Conservation (phyloP, 2,888 invertebrate species). For the Argyresthia albistria region DNA sequence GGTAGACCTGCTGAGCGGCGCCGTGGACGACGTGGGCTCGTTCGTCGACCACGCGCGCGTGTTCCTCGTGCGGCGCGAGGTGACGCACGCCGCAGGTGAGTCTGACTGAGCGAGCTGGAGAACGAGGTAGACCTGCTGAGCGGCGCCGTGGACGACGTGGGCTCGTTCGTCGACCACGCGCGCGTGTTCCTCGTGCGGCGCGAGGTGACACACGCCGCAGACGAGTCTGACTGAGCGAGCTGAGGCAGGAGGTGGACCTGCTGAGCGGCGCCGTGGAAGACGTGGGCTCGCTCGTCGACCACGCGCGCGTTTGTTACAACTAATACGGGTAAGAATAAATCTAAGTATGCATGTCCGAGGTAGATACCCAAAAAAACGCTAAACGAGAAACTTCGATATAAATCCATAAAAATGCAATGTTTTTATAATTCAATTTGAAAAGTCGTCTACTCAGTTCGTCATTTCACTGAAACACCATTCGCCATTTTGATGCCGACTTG, state of each 20-base stretch:
- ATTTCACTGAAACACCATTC: no score
- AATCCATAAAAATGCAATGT: no score
- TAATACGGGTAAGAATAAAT: no score
- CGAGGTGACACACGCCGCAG: slow-evolving; percentile 75
- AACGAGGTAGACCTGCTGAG: slow-evolving; percentile 89
- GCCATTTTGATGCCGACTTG: no score
- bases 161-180: slow-evolving; percentile 82
- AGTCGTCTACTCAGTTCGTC: no score
- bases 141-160: slow-evolving; percentile 51
- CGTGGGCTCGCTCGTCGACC: slow-evolving; percentile 77
- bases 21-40: slow-evolving; percentile 63
- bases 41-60: slow-evolving; percentile 84
- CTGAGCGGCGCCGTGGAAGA: slow-evolving; percentile 66
- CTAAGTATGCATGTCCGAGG: no score
- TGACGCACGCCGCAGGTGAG: slow-evolving; percentile 61
- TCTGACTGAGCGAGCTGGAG: slow-evolving; percentile 61
- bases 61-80: slow-evolving; percentile 85
- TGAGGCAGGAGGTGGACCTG: slow-evolving; percentile 91
- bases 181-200: slow-evolving; percentile 84
- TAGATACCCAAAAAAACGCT: no score
- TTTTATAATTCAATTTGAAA: no score
- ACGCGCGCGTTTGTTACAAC: slow-evolving; percentile 86
- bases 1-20: slow-evolving; percentile 82
- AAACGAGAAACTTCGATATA: no score
- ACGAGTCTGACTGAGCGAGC: slow-evolving; percentile 20